Conservation (phyloP, 2,113 vertebrate species). For the Aptenodytes patagonicus region DNA sequence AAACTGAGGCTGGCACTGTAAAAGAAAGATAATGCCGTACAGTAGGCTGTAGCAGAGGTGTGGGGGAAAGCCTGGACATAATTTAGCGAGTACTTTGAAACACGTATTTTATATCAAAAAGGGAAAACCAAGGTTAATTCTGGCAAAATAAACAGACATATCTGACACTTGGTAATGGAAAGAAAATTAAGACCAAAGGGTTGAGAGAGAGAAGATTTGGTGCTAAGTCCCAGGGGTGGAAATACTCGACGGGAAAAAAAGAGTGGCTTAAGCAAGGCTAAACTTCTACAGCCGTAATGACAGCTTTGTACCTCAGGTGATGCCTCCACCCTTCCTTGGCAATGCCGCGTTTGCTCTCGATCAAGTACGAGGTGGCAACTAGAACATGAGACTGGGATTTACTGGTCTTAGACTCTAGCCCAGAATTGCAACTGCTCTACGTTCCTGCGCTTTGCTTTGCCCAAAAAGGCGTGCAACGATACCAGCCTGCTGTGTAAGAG, state of each 20-base stretch:
- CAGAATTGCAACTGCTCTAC: not conserved
- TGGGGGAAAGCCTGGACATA: not conserved
- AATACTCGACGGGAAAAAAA: not conserved
- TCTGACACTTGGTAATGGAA: not conserved
- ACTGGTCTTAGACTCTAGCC: not conserved
- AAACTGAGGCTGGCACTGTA: not conserved
- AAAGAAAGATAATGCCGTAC: not conserved
- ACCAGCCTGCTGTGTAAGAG: not conserved
- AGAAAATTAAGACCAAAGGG: not conserved
- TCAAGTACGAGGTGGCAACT: not conserved
- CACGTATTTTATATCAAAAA: slow-evolving; percentile 12
- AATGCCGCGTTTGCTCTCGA: not conserved
- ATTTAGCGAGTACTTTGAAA: slow-evolving; percentile 30
- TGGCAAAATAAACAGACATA: not conserved
- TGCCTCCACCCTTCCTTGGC: not conserved
- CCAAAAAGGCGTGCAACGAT: accelerated
- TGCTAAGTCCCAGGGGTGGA: not conserved
- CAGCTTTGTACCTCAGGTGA: not conserved
- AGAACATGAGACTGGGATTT: not conserved
- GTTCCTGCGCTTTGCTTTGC: not conserved
- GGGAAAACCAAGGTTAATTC: not conserved
- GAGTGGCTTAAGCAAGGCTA: not conserved
- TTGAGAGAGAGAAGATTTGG: not conserved
- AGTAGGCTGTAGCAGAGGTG: not conserved
- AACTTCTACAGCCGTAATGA: not conserved